Percentiles rank a stretch among this genome's conserved stretches.
phyloP scores from a whole-genome alignment of 2,797 vertebrate species.

The Dendrocincla fuliginosa region DNA sequence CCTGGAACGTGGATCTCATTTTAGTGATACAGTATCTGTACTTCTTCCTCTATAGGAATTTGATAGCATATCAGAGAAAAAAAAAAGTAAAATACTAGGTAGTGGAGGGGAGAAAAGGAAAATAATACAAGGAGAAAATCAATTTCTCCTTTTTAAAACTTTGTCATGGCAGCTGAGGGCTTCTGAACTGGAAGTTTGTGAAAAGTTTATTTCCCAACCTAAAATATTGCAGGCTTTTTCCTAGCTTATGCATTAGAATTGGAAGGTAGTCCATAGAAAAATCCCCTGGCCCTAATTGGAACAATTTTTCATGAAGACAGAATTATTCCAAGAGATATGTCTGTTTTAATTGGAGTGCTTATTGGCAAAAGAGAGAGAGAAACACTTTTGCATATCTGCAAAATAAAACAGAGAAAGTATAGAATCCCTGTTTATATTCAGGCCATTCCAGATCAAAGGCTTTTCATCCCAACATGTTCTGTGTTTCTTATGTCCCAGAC shows the following conservation, averaged over 20 bases:
- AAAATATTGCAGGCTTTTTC: background rate
- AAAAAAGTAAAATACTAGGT: background rate
- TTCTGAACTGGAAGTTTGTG: background rate
- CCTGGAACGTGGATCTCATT: background rate
- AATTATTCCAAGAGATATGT: background rate
- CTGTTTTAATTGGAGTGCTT: background rate
- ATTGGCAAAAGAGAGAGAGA: background rate
- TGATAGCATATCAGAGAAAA: background rate
- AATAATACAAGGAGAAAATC: background rate
- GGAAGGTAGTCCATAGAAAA: background rate
- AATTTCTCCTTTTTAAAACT: background rate
- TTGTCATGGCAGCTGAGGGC: background rate
- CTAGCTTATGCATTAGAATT: background rate
- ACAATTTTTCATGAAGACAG: background rate
- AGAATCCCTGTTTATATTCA: background rate
- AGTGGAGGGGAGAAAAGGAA: background rate
- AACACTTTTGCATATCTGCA: background rate
- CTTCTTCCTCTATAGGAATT: background rate
- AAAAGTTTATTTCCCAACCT: background rate
- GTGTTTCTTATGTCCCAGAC: background rate
- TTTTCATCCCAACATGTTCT: background rate
- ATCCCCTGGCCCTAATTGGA: background rate
- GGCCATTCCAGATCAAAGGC: background rate
- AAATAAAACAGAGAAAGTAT: background rate
- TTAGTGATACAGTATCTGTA: background rate